Evolutionary conservation across 2,113 vertebrate species (phyloP), one percentile per base, ranked within the genome.

Genomic region (Melanerpes formicivorus): DNA sequence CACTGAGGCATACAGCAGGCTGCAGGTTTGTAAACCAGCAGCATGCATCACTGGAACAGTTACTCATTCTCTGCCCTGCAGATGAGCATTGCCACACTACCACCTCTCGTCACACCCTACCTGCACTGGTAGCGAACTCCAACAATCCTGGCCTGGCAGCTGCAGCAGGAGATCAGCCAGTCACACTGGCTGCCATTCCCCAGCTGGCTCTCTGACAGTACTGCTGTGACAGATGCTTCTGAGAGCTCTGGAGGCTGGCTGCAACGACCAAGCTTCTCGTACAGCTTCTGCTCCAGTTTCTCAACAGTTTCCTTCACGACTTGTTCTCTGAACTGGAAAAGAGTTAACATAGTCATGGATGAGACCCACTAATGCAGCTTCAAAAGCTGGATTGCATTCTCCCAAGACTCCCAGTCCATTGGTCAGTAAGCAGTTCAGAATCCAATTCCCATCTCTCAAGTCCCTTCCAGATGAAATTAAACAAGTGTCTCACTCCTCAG

Each of bases 61-160:
- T 63, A 2, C 25, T 64, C 29, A 4, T 8, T 29, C 48, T 25
- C 7, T 2, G 3, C 22, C 9, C 14, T 8, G 10, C 11, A 4
- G 0, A 4, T 3, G 2, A 14, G 16, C 63, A 2, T 62, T 48
- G 48, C 74, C 81, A 14, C 5, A 0, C 6, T 14, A 22, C n/a
- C 83, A 70, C 4, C 34, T 48, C 58, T n/a, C 21, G 16, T 4
- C 18, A 6, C 9, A 1, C 14, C 1, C 80, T 93, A 99, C 99
- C 99, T 99, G 98, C 99, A 99, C 90, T 99, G 99, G 97, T 99
- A 99, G 69, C 99, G 99, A 70, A 99, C 98, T 14, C 99, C 99
- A 2, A 99, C 93, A 22, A 99, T 99, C 29, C 97, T 97, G 13
- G 98, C 98, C 85, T 98, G 98, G 97, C 99, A 99, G 96, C 86